phyloP scores from a whole-genome alignment of 2,113 vertebrate species.

The Archocentrus centrarchus region DNA sequence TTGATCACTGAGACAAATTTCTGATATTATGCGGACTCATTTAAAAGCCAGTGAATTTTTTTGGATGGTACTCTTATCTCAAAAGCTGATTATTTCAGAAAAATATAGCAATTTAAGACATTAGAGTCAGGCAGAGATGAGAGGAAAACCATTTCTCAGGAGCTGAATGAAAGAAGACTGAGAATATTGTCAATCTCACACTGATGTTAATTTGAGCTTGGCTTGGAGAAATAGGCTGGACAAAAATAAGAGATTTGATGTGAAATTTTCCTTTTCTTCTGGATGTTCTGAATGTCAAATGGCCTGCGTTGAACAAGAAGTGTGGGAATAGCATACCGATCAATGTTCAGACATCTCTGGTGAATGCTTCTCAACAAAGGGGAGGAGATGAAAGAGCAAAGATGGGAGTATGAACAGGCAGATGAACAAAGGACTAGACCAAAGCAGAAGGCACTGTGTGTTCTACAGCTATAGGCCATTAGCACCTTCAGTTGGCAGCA shows the following conservation, averaged over 20 bases:
- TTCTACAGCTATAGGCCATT: constrained; percentile 61
- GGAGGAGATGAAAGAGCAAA: neutral
- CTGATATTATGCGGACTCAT: neutral
- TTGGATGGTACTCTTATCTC: neutral
- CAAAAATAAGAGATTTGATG: neutral
- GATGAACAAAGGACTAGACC: constrained; percentile 9
- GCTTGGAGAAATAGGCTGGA: neutral
- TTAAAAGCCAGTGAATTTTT: neutral
- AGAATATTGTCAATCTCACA: constrained; percentile 4
- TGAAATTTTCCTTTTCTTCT: neutral
- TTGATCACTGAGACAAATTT: neutral
- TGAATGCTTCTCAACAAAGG: constrained; percentile 1
- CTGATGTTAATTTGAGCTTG: neutral
- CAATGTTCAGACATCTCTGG: neutral
- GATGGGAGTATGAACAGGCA: neutral
- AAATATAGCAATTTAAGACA: neutral
- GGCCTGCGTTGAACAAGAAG: neutral
- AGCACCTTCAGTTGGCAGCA: constrained; percentile 51
- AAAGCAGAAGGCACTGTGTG: constrained; percentile 21
- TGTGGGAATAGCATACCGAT: neutral
- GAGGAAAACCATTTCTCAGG: neutral
- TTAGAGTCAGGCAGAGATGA: neutral
- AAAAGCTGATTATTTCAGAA: neutral
- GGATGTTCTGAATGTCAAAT: neutral
- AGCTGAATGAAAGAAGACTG: neutral